Base-by-base conservation (phyloP, 2,797 vertebrate genomes). In the Anas georgica region DNA sequence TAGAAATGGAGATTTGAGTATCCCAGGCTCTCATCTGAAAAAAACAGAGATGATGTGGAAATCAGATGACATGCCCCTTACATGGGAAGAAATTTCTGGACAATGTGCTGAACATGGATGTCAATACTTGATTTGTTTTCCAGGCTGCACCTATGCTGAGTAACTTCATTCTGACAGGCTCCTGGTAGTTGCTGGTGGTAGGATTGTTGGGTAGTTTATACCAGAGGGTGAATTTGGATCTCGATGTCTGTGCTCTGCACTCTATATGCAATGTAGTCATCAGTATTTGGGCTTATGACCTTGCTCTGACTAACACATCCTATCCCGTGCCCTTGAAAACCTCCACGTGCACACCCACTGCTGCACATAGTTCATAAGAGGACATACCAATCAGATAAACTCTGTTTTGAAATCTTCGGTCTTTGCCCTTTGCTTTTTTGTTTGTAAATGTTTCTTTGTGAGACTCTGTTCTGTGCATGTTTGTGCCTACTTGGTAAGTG, bases 401-500 rank as follows among this genome's bases (percentile, higher is more conserved):
- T 64, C 90, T 72, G 43, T 50, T 75, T 59, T 87, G 75, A 73
- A 77, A 59, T 69, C 69, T 55, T 21, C 66, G 72, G 50, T 81
- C 93, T 95, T 94, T 88, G 88, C 68, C 92, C 89, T 95, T 94
- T 92, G 50, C 31, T 31, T 91, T 28, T 85, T 91, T 85, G 35
- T 77, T 88, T 69, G 17, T 43, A 46, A 55, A 48, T 33, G 9
- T 37, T 81, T 86, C 62, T 58, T 25, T 59, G 17, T 7, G 54
- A n/a, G 35, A 41, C 7, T 2, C 12, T 41, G 20, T 33, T 90
- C 26, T 77, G 12, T 79, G 60, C 17, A 12, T 20, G 20, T 46
- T 81, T 41, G 15, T n/a, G 17, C 41, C 14, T 80, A 9, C 33
- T 43, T 85, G 41, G n/a, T 37, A 62, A 48, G 46, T 52, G 75